Evolutionary conservation across 1,140 invertebrate species (phyloP), one percentile per base, ranked within the genome.

Genomic region (Zaprionus ghesquierei): DNA sequence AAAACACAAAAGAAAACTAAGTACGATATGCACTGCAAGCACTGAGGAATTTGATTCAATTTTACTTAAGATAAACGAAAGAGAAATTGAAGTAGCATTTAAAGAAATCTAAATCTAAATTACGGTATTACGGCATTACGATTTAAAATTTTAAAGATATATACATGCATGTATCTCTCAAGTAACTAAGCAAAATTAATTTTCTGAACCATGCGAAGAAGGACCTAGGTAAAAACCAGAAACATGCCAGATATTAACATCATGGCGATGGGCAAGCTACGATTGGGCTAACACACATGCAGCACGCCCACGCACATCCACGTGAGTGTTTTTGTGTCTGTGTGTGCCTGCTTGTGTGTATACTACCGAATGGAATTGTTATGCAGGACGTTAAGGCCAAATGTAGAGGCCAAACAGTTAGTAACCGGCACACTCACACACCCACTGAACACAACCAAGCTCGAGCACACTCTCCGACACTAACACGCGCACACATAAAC

Each of bases 41-140:
- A 91, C 90, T 91, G 90, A 91, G 90, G 90, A 91, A 91, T 91
- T 91, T 91, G 90, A 91, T 91, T 91, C 87, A 90, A 91, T 91
- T 91, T 90, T 91, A 91, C 90, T 87, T 89, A 89, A 84, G 76
- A 77, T 69, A 75, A 82, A 86, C 46, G 72, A 87, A 87, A 77
- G 79, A 64, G 75, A 89, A 87, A 85, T 80, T 85, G 72, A 84
- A 85, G 77, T 79, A 85, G 76, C 5, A 55, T 51, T 60, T 38
- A 61, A 58, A 29, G 35, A 13, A 41, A 41, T 41, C n/a, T 44
- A 46, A 73, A 73, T 68, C 62, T 58, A 55, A 70, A 63, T 60
- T 68, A 64, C 62, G 55, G 65, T 64, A 68, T 61, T 56, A 79
- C 62, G 55, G 65, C 70, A 68, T 61, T 56, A 79, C 29, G 49